Percentiles rank a stretch among this genome's conserved stretches.
phyloP scores from a whole-genome alignment of 2,113 vertebrate genomes.

The Psittacula cyanocephala region DNA sequence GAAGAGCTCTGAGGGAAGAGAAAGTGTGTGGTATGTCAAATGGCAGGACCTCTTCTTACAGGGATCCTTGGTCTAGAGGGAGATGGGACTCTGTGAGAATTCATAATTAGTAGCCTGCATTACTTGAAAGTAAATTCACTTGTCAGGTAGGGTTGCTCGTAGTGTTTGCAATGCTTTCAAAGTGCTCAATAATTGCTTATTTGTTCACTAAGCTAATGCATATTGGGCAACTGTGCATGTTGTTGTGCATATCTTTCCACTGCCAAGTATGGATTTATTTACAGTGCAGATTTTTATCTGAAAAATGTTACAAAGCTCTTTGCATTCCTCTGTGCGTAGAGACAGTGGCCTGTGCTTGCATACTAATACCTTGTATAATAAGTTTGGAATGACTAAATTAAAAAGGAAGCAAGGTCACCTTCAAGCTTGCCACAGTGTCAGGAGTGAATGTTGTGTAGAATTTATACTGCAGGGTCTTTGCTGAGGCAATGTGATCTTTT shows the following conservation, averaged over 20 bases:
- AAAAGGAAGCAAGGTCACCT: background rate
- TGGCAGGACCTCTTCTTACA: background rate
- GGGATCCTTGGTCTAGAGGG: background rate
- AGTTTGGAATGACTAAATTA: background rate
- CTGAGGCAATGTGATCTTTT: background rate
- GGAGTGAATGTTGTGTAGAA: background rate
- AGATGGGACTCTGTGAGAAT: background rate
- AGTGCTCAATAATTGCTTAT: background rate
- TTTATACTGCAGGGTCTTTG: background rate
- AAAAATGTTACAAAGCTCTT: background rate
- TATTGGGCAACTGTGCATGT: background rate
- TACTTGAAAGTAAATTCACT: background rate
- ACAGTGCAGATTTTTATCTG: background rate
- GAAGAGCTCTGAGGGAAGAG: background rate
- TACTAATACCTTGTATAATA: background rate
- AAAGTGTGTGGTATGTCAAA: background rate
- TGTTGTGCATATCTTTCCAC: background rate
- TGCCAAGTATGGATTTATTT: background rate
- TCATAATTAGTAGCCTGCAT: background rate
- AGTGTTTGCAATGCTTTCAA: background rate
- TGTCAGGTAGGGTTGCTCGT: background rate
- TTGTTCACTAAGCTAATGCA: background rate
- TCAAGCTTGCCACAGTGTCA: background rate
- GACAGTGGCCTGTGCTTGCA: background rate
- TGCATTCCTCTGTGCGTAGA: background rate